A percentile compares a stretch with the other conserved stretches of the same genome.
These are phyloP conservation scores for Apus apus DNA, from an alignment of 2,113 vertebrate genomes.

Conservation along the genomic window DNA sequence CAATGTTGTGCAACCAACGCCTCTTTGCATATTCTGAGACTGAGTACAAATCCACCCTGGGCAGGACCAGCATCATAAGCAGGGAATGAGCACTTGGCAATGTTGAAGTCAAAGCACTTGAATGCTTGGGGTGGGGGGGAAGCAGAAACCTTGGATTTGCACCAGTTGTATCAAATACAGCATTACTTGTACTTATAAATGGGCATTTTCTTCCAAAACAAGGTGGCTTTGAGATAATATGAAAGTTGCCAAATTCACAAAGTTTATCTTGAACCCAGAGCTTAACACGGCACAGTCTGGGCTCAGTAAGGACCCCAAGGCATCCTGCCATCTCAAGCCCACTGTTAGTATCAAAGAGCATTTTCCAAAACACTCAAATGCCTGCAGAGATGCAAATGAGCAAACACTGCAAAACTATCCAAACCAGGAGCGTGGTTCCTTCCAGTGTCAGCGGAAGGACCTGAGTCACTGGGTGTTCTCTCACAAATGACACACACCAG, in stretches of 20 bases:
- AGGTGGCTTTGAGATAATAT: neutral
- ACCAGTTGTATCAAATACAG: neutral
- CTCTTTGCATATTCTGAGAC: neutral
- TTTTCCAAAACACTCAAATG: neutral
- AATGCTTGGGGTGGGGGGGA: neutral
- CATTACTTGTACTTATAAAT: neutral
- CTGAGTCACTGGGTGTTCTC: rapidly evolving
- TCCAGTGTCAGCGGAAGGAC: neutral
- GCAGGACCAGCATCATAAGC: neutral
- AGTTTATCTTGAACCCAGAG: neutral
- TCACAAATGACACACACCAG: rapidly evolving
- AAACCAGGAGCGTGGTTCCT: neutral
- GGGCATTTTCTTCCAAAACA: neutral
- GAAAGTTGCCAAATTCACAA: neutral
- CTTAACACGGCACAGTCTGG: neutral
- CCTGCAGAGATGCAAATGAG: neutral
- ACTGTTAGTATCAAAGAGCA: neutral
- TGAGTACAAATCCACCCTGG: neutral
- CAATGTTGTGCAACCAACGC: rapidly evolving
- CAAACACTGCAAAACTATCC: neutral
- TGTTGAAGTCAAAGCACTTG: neutral
- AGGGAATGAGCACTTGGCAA: rapidly evolving
- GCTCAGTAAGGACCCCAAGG: neutral
- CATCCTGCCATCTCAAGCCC: neutral
- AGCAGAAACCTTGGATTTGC: neutral